Base-by-base conservation (phyloP, 2,797 vertebrate genomes). In the Hydrophis major region DNA sequence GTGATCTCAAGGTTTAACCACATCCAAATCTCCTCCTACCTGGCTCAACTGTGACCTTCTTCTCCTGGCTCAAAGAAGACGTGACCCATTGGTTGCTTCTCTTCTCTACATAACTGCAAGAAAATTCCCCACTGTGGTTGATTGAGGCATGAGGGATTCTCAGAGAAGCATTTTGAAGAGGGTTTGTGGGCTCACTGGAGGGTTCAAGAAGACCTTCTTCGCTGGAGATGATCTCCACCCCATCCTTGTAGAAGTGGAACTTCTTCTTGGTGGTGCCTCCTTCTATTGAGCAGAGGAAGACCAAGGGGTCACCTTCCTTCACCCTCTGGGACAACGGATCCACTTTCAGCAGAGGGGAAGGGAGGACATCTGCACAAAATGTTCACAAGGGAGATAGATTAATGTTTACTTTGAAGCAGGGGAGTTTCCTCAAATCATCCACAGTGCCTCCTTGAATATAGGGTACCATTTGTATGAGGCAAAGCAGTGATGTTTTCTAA, bases 241-340 rank as follows among this genome's bases (percentile, higher is more conserved):
- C 37, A 2, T 89, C 91, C 87, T 74, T 89, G 16, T 74, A 89
- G 63, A 92, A 92, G n/a, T 78, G 91, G 66, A 92, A 92, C 27
- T 4, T 59, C 27, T 14, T 14, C 55, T 50, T 37, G 2, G 2
- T 0, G 0, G 2, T 1, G 4, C 4, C 13, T 18, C 27, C 2
- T 3, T 20, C 4, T 2, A 16, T 8, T 0, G 0, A 28, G 37
- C 87, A 92, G 16, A 66, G 22, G 27, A 88, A 4, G 4, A 22
- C 5, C 5, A 88, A 32, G 0, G 2, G 14, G 1, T 7, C 2
- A 0, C 27, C 53, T 59, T 92, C 25, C 0, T n/a, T 78, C 53
- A 92, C 53, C 1, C 0, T 55, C 56, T 32, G 25, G 0, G 53
- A 47, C 0, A 27, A 16, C 0, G 25, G 86, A n/a, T 25, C 63